phyloP scores from a whole-genome alignment of 2,797 vertebrate species.

The Acipenser oxyrinchus region DNA sequence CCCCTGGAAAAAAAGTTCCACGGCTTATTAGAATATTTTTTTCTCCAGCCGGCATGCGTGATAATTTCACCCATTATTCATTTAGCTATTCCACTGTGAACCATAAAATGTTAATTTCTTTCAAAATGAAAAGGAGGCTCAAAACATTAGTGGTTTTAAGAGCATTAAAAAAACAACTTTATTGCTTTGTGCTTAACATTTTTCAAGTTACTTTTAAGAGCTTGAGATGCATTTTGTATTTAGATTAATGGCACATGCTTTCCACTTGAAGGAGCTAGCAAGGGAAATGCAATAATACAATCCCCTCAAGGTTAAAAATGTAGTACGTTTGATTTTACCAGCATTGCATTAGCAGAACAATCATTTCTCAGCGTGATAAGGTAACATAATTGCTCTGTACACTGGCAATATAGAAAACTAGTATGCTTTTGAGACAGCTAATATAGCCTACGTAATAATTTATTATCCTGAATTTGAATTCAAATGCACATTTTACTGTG shows the following conservation, averaged over 20 bases:
- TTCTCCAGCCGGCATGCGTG: conserved; percentile 54
- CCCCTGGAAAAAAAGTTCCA: conserved; percentile 54
- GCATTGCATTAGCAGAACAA: conserved; percentile 65
- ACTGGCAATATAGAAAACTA: conserved; percentile 58
- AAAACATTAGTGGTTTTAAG: conserved; percentile 70
- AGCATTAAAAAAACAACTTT: conserved; percentile 62
- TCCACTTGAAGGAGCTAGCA: conserved; percentile 62
- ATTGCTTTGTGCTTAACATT: conserved; percentile 70
- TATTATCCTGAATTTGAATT: conserved; percentile 63
- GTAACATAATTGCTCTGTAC: conserved; percentile 69
- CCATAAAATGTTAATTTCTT: conserved; percentile 73
- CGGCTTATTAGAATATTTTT: conserved; percentile 58
- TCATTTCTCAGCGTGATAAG: conserved; percentile 67
- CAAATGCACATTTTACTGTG: conserved; percentile 63
- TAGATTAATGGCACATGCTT: conserved; percentile 73
- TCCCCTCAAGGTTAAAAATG: conserved; percentile 71
- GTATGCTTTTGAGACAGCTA: conserved; percentile 65
- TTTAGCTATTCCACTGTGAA: conserved; percentile 70
- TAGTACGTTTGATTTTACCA: conserved; percentile 61
- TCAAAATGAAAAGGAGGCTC: conserved; percentile 67
- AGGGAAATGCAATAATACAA: conserved; percentile 45
- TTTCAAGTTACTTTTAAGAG: conserved; percentile 68
- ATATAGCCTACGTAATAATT: conserved; percentile 72
- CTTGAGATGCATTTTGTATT: conserved; percentile 68
- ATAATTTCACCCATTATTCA: conserved; percentile 71